Base-by-base conservation (phyloP, 2,888 invertebrate species). In the Nysson spinosus region DNA sequence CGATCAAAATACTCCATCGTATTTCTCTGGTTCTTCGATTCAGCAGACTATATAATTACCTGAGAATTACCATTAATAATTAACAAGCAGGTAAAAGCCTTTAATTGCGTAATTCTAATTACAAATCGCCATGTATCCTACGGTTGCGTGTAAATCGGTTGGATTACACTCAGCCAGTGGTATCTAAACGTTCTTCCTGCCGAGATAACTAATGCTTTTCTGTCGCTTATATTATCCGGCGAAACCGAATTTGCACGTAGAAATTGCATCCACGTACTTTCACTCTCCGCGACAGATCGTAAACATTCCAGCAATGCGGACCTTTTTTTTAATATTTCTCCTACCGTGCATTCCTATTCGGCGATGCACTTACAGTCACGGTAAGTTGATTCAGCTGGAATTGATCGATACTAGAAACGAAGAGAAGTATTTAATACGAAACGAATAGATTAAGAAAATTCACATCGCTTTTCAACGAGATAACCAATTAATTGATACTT, bases 341-440 rank as follows among this genome's bases (percentile, higher is more conserved):
- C 34, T 14, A 1, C 24, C 56, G 19, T 4, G 7, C 51, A 51
- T 63, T 58, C 37, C 46, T 4, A 14, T 14, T 19, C 34, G 24
- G 9, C 2, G 28, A 11, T 16, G 43, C 35, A 11, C n/a, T 28
- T 58, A 22, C 20, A 12, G 32, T 20, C 16, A 37, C 35, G n/a
- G 49, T 55, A 57, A 52, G 43, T 52, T 32, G 20, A 19, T 17
- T 9, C 16, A 16, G 17, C 7, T 26, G 30, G 46, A n/a, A 69
- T 65, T 61, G 61, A 73, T 65, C 60, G 57, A 7, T 19, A 19
- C 30, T 32, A 54, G 26, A 26, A 26, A 7, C 16, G 37, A 14
- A 14, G 9, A 30, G 47, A 47, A 57, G 68, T 52, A 56, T 57
- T 65, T 4, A 44, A n/a, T n/a, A n/a, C n/a, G n/a, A n/a, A n/a